Conservation (phyloP, 2,797 vertebrate species). For the Fistularia tabacaria region DNA sequence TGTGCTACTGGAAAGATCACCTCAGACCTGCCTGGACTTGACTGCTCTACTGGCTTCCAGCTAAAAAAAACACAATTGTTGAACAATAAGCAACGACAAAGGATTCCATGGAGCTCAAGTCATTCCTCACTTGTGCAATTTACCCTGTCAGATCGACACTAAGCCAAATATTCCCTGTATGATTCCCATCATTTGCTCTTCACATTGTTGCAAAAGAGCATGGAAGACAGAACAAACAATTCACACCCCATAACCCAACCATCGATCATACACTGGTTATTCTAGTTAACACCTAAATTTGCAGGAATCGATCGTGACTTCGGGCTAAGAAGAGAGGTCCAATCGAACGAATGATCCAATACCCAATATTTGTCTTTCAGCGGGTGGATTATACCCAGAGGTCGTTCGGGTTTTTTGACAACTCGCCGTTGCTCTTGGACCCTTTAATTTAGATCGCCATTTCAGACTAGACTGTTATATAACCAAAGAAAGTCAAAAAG, state of each 20-base stretch:
- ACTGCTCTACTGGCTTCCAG: slow-evolving; percentile 14
- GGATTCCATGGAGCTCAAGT: slow-evolving; percentile 9
- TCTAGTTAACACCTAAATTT: slow-evolving; percentile 41
- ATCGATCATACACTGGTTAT: slow-evolving; percentile 47
- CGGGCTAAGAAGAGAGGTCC: slow-evolving; percentile 20
- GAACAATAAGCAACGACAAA: slow-evolving; percentile 15
- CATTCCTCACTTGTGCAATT: slow-evolving; percentile 1
- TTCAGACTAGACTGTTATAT: slow-evolving; percentile 11
- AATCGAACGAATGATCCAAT: slow-evolving; percentile 14
- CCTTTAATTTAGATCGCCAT: not conserved
- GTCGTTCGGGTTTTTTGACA: slow-evolving; percentile 8
- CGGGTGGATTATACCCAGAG: slow-evolving; percentile 6
- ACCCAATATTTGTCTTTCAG: slow-evolving; percentile 5
- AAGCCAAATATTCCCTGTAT: too few relatives aligned
- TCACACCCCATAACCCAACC: slow-evolving; percentile 12
- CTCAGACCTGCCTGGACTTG: slow-evolving; percentile 51
- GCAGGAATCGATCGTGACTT: slow-evolving; percentile 33
- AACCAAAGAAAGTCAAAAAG: slow-evolving; percentile 16
- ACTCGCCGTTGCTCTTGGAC: not conserved
- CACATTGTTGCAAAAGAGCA: not conserved
- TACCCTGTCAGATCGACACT: slow-evolving; percentile 27
- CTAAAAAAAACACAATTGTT: slow-evolving; percentile 5
- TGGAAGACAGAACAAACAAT: slow-evolving; percentile 11
- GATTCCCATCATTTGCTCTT: too few relatives aligned
- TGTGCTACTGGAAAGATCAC: slow-evolving; percentile 11